phyloP scores from a whole-genome alignment of 2,113 vertebrate species.

The Ptychochromis oligacanthus region DNA sequence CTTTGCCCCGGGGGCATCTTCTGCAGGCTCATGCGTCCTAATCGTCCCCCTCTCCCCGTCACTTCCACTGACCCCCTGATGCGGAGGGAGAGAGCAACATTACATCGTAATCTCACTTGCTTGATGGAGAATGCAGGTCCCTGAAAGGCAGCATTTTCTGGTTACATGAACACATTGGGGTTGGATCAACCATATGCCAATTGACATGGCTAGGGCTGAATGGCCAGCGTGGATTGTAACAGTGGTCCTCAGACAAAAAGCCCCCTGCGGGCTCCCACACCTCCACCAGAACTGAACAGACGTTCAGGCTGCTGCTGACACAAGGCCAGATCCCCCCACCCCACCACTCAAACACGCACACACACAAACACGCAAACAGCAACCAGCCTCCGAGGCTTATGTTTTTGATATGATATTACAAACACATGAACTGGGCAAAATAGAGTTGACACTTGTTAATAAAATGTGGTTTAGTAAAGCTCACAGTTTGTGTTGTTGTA shows the following conservation, averaged over 20 bases:
- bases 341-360: conserved; percentile 8
- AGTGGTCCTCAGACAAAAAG: conserved; percentile 74
- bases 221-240: conserved; percentile 72
- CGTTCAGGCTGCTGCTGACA: conserved; percentile 59
- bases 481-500: no score
- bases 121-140: conserved; percentile 90
- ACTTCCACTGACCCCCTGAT: conserved; percentile 76
- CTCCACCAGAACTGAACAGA: conserved; percentile 69
- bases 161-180: conserved; percentile 98
- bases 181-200: conserved; percentile 96
- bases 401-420: conserved; percentile 11
- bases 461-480: background rate
- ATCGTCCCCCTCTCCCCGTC: conserved; percentile 39
- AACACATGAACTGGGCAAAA: background rate
- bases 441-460: background rate
- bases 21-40: conserved; percentile 51
- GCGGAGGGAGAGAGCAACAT: conserved; percentile 86
- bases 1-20: conserved; percentile 30
- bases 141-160: conserved; percentile 98
- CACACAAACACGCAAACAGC: background rate
- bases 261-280: conserved; percentile 67
- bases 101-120: conserved; percentile 97
- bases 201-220: conserved; percentile 90
- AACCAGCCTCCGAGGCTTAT: background rate
- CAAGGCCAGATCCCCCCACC: conserved; percentile 38